Evolutionary conservation across 2,888 invertebrate genomes (phyloP), one percentile per base, ranked within the genome.

Genomic region (Morpho deidamia): DNA sequence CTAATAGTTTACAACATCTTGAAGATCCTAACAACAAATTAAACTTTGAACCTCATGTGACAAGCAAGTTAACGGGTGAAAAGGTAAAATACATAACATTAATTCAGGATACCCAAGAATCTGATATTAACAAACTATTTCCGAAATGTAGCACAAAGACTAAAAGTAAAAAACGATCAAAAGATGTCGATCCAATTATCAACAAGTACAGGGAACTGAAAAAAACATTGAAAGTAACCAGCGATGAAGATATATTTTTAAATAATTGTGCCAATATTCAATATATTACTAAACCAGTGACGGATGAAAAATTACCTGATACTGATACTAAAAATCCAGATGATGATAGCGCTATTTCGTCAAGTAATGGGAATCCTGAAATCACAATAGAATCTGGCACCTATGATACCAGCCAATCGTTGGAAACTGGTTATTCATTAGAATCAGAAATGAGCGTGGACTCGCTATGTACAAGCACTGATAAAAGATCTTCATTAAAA

Each of bases 1-100:
- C 89, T 12, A 84, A 88, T 63, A 88, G 91, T 58, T 78, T 91
- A 65, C 90, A 91, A 62, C 90, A 90, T 69, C 82, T 92, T 53
- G 91, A 92, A 72, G 92, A 93, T 70, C 92, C 92, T 0, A 92
- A 92, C 64, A 90, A 88, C 68, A 90, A 92, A 72, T 75, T 92
- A 44, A 92, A 90, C 64, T 90, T 90, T 61, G 93, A 93, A 71
- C 81, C 91, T 61, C 83, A 91, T 63, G 91, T 91, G 48, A 73
- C 92, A 43, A 91, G 90, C 49, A 92, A 92, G 71, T 70, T 92
- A 9, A 87, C 90, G 34, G 92, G 92, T 67, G 92, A 92, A 65
- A 91, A 91, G 63, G 86, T 90, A 66, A 91, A 91, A 76, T 92
- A 90, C 65, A 83, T 92, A 53, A 87, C 91, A 5, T 86, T 88